Evolutionary conservation across 2,888 invertebrate genomes (phyloP).

Genomic region (Pyrrhia umbra): DNA sequence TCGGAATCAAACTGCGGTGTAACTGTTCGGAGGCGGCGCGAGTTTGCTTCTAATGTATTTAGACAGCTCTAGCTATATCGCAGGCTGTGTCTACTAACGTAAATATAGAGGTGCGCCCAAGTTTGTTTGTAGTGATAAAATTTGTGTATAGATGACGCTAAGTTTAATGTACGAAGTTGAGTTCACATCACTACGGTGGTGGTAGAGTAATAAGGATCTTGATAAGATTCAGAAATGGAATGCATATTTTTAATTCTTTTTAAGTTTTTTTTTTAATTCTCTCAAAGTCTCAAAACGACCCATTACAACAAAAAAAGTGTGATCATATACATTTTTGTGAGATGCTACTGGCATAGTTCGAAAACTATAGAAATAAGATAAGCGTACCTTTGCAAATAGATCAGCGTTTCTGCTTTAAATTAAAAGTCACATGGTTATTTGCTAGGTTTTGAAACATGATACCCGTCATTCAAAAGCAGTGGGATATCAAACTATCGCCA

Average conservation of each 20-base stretch:
- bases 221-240: background rate
- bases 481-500: too few species aligned
- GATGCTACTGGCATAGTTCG: too few species aligned
- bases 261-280: too few species aligned
- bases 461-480: too few species aligned
- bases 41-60: constrained; percentile 76
- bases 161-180: constrained; percentile 8
- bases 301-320: too few species aligned
- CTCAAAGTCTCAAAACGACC: too few species aligned
- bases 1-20: constrained; percentile 77
- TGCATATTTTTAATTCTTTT: background rate
- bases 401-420: too few species aligned
- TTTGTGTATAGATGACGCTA: constrained; percentile 35
- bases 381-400: too few species aligned
- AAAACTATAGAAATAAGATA: too few species aligned
- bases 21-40: constrained; percentile 67
- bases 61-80: constrained; percentile 63
- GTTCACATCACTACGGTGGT: background rate
- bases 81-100: constrained; percentile 51
- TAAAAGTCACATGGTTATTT: too few species aligned
- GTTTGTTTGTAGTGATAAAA: constrained; percentile 41
- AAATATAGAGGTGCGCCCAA: constrained; percentile 38
- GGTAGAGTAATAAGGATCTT: background rate
- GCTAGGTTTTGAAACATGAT: too few species aligned
- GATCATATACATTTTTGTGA: too few species aligned